phyloP scores from a whole-genome alignment of 2,113 vertebrate genomes.

The Fregetta grallaria region DNA sequence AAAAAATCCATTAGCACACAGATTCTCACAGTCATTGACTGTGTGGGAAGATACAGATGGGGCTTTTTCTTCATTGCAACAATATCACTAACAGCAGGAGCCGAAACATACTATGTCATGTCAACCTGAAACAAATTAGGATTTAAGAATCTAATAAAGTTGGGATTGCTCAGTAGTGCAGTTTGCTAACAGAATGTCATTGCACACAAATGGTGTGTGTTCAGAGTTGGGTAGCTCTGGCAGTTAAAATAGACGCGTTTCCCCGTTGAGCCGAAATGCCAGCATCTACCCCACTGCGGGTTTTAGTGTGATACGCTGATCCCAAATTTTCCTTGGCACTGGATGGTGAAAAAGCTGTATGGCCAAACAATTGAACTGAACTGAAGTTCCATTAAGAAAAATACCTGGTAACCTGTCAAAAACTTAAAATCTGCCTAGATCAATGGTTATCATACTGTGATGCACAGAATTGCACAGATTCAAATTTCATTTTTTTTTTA shows the following conservation, averaged over 20 bases:
- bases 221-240: neutral
- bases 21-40: slow-evolving; percentile 29
- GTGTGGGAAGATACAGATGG: slow-evolving; percentile 19
- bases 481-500: neutral
- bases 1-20: slow-evolving; percentile 22
- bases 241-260: neutral
- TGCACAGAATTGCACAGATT: neutral
- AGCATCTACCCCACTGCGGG: neutral
- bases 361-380: neutral
- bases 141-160: slow-evolving; percentile 45
- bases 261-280: neutral
- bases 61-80: neutral
- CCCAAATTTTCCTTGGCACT: neutral
- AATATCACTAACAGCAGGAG: slow-evolving; percentile 33
- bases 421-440: neutral
- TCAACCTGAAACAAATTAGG: slow-evolving; percentile 59
- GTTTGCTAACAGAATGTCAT: slow-evolving; percentile 45
- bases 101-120: slow-evolving; percentile 12
- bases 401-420: neutral
- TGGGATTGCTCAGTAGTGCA: neutral
- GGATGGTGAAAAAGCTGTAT: neutral
- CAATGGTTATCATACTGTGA: neutral
- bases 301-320: neutral
- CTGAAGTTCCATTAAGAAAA: neutral
- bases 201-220: neutral